phyloP scores from a whole-genome alignment of 2,888 invertebrate genomes.

The Drosophila greeni region DNA sequence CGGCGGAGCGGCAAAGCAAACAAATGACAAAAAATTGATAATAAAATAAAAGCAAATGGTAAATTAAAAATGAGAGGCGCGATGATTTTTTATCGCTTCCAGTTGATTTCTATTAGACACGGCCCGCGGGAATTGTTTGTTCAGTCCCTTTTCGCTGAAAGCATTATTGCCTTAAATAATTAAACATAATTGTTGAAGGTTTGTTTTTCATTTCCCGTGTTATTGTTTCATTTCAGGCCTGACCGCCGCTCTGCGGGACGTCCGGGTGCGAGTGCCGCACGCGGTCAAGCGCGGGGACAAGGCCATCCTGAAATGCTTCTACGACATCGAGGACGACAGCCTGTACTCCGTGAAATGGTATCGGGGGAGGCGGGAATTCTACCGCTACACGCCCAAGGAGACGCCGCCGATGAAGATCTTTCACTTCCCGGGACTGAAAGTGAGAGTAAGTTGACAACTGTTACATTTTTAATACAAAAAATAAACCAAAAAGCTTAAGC shows the following conservation, averaged over 20 bases:
- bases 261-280: constrained; percentile 83
- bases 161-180: constrained; percentile 50
- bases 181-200: constrained; percentile 34
- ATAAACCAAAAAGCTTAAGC: background rate
- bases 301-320: constrained; percentile 84
- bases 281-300: constrained; percentile 83
- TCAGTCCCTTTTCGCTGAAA: constrained; percentile 44
- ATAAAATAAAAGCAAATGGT: constrained; percentile 62
- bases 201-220: constrained; percentile 24
- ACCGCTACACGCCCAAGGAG: constrained; percentile 88
- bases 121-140: constrained; percentile 46
- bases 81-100: constrained; percentile 36
- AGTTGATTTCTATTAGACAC: constrained; percentile 32
- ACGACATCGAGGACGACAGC: constrained; percentile 87
- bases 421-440: constrained; percentile 84
- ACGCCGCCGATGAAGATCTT: constrained; percentile 86
- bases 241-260: constrained; percentile 80
- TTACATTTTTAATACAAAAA: background rate
- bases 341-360: constrained; percentile 93
- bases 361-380: constrained; percentile 89
- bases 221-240: constrained; percentile 58
- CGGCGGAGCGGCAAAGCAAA: constrained; percentile 13
- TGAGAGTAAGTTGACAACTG: constrained; percentile 84
- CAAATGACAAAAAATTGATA: constrained; percentile 54
- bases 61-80: constrained; percentile 52